Base-by-base conservation (phyloP, 2,797 vertebrate species). In the Lateolabrax maculatus region DNA sequence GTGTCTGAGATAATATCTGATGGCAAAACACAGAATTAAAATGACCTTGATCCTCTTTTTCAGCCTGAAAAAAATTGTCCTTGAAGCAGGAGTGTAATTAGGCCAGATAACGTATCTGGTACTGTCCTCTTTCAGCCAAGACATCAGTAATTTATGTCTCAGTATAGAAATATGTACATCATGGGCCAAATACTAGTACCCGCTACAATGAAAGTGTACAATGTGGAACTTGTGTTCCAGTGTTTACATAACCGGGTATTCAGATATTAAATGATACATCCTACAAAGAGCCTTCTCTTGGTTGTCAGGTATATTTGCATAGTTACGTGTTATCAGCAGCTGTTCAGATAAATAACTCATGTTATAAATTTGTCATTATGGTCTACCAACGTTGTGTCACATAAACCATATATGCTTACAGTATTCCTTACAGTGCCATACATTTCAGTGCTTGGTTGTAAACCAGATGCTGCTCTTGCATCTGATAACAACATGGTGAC, bases 11-110 rank as follows among this genome's bases (percentile, higher is more conserved):
- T 79, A 7, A 49, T 31, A 79, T 89, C 39, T 88, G 77, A 83
- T 77, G 68, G 39, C 67, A 81, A 66, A 89, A 85, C 84, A 85
- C 21, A 60, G 71, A 53, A 77, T 83, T 80, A 77, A 80, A 84
- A 78, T 70, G 77, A 87, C 85, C 88, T 85, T 86, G 81, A 69
- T 86, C 10, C 25, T 78, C n/a, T 76, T 69, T 65, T 72, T 34
- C 27, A 52, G 60, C 21, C 53, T 52, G 27, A 60, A 65, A 60
- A 65, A 77, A 79, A 76, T 6, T 73, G 86, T 81, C 84, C 88
- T 91, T 88, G 79, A 83, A 83, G 72, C 62, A 49, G 39, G 15
- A 74, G 27, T 76, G 46, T 74, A 91, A 91, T 86, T 64, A 90
- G 84, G 80, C 66, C 87, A 85, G 57, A 67, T 27, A 18, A 58